Percentiles rank a stretch among this genome's conserved stretches.
phyloP scores from a whole-genome alignment of 2,797 vertebrate species.

The Prunella strophiata region DNA sequence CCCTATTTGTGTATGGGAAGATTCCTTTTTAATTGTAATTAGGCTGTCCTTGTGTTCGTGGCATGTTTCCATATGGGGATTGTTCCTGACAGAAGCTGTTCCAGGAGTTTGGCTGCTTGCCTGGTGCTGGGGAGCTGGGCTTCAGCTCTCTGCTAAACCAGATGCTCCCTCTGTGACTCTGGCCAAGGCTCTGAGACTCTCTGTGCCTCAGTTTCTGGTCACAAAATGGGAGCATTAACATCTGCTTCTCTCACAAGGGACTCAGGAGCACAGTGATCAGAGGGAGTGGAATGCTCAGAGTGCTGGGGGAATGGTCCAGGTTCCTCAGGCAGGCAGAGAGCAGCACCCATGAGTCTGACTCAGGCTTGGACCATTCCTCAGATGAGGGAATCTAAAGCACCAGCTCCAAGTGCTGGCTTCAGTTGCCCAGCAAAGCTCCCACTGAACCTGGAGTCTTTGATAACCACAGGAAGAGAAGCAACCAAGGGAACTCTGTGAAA shows the following conservation, averaged over 20 bases:
- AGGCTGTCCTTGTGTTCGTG: constrained; percentile 35
- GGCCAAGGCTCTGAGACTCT: constrained; percentile 11
- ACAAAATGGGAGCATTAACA: not conserved
- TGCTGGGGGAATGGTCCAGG: rapidly evolving
- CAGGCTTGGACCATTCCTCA: not conserved
- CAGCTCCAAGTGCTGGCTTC: not conserved
- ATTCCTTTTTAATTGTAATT: constrained; percentile 64
- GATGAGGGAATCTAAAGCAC: not conserved
- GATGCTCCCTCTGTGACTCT: not conserved
- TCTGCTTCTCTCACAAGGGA: not conserved
- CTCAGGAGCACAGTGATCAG: not conserved
- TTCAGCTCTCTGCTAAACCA: constrained; percentile 22
- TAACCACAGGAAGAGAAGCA: not conserved
- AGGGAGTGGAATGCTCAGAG: rapidly evolving
- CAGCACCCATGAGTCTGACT: not conserved
- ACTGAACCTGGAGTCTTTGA: not conserved
- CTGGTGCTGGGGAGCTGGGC: not conserved
- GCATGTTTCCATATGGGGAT: constrained; percentile 43
- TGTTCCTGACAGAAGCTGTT: constrained; percentile 57
- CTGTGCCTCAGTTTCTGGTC: constrained; percentile 36
- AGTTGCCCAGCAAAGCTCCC: not conserved
- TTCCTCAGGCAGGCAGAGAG: not conserved
- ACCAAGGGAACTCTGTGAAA: not conserved
- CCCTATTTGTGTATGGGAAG: constrained; percentile 1
- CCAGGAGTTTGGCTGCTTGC: constrained; percentile 50